phyloP scores from a whole-genome alignment of 2,888 invertebrate species.

The Bibio marci region DNA sequence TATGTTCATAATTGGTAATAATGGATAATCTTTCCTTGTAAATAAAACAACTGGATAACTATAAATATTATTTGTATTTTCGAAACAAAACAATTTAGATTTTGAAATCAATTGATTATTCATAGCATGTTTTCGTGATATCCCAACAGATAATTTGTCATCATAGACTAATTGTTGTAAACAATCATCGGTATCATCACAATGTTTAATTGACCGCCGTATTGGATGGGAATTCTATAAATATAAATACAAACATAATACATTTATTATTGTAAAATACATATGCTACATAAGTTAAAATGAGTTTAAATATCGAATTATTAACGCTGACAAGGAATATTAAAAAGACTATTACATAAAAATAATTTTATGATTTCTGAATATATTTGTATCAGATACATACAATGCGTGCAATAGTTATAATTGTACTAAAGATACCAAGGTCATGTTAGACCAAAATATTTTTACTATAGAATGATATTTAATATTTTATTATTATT shows the following conservation, averaged over 20 bases:
- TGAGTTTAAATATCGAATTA: no score
- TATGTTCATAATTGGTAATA: conserved; percentile 23
- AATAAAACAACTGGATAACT: conserved; percentile 24
- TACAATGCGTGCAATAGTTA: no score
- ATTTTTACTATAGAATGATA: no score
- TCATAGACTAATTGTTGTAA: conserved; percentile 17
- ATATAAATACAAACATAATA: not conserved
- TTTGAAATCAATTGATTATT: conserved; percentile 22
- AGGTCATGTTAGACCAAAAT: no score
- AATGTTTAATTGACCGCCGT: conserved; percentile 21
- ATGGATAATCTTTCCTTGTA: conserved; percentile 22
- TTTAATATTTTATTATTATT: no score
- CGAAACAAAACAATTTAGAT: conserved; percentile 23
- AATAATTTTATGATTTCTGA: no score
- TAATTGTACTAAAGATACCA: no score
- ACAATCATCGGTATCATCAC: conserved; percentile 23
- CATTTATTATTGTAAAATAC: no score
- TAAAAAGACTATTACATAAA: no score
- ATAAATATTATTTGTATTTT: conserved; percentile 22
- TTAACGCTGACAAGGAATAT: no score
- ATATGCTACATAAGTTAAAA: no score
- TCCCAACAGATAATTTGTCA: conserved; percentile 19
- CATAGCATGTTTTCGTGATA: conserved; percentile 22
- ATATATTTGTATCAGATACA: no score
- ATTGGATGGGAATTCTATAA: conserved; percentile 22